These are phyloP conservation scores for Lasioglossum morio DNA, from an alignment of 2,888 invertebrate species.

Conservation along the genomic window DNA sequence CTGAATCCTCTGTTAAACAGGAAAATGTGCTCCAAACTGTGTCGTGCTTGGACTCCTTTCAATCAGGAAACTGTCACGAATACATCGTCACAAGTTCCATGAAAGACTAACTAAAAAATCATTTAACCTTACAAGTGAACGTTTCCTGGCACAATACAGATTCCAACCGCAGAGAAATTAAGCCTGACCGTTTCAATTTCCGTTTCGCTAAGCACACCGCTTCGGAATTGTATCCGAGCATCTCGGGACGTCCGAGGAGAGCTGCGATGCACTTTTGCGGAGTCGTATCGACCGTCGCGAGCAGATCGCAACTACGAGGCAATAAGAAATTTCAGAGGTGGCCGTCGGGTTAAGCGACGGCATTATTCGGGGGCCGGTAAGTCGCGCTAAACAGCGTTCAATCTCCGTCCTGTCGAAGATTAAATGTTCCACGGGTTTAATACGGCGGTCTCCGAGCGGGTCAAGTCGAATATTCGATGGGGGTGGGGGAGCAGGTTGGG, in stretches of 20 bases:
- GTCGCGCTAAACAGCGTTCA: background rate
- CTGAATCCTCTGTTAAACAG: no score
- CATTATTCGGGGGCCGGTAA: background rate
- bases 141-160: background rate
- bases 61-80: no score
- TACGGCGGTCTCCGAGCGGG: background rate
- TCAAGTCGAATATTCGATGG: slow-evolving; percentile 3
- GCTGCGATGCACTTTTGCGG: background rate
- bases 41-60: no score
- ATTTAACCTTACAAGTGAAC: background rate
- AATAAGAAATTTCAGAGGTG: slow-evolving; percentile 35
- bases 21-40: background rate
- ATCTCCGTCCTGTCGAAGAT: background rate
- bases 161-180: background rate
- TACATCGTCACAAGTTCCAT: background rate
- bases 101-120: background rate
- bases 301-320: background rate
- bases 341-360: background rate
- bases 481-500: background rate
- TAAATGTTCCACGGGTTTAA: background rate
- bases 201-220: background rate
- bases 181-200: background rate
- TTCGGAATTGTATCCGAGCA: background rate
- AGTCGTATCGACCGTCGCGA: background rate
- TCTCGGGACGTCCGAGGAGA: background rate